phyloP scores from a whole-genome alignment of 2,113 vertebrate species.

The Protobothrops mucrosquamatus region DNA sequence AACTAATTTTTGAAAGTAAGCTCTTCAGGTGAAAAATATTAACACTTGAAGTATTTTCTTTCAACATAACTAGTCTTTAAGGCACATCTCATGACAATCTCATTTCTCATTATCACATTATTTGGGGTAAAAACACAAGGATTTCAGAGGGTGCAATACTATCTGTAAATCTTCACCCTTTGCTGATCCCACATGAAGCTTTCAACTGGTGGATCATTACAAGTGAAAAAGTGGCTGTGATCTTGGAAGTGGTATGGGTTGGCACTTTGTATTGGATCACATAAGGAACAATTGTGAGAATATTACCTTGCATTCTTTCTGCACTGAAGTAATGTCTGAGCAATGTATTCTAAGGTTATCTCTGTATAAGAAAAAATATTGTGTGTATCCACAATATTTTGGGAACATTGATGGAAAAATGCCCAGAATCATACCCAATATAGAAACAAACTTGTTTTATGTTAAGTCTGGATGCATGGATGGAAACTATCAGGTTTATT shows the following conservation, averaged over 20 bases:
- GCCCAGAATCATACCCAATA: background rate
- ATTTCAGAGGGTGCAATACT: background rate
- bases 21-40: background rate
- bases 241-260: background rate
- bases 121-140: background rate
- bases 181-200: background rate
- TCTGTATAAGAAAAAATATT: background rate
- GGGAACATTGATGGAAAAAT: background rate
- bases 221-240: background rate
- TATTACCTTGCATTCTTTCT: background rate
- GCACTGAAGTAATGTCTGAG: background rate
- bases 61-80: background rate
- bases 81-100: background rate
- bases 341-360: background rate
- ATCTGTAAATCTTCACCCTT: background rate
- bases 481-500: constrained; percentile 29
- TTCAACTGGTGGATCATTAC: background rate
- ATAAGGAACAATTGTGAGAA: background rate
- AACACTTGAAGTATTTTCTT: background rate
- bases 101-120: background rate
- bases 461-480: constrained; percentile 19
- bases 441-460: constrained; percentile 28
- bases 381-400: background rate
- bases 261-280: background rate
- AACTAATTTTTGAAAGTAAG: background rate